Base-by-base conservation (phyloP, 1,140 invertebrate genomes). In the Drusus annulatus region DNA sequence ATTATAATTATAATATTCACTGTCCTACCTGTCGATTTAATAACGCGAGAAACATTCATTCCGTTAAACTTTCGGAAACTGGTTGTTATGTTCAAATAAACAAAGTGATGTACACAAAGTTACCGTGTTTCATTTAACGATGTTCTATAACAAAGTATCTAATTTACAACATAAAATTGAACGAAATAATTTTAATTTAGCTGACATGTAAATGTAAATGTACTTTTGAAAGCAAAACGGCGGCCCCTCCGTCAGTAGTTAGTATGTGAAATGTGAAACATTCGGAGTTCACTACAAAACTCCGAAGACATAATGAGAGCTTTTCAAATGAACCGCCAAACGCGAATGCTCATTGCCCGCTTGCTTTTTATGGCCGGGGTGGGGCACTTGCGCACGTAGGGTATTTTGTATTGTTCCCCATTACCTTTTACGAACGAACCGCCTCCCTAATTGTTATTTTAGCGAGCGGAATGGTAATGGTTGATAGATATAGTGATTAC, bases 321-420 rank as follows among this genome's bases (percentile, higher is more conserved):
- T 65, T 65, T 65, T 65, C 62, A 65, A 65, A 65, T 65, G 25
- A 28, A 65, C 62, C 62, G 28, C 62, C 62, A 65, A 65, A 65
- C 23, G 62, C 21, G 62, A 65, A 65, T 65, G 62, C 62, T 65
- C 62, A 65, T 65, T 65, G 62, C 62, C 62, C 62, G 62, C 10
- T 65, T 28, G 62, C 23, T 65, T 65, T 65, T 65, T 65, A 65
- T 28, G 25, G 28, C 23, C 28, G 21, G 15, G 19, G 60, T 25
- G 60, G 60, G 15, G 25, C 21, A 62, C 16, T 21, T 8, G 16
- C 21, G 60, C 60, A 63, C 60, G 60, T 63, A 63, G 60, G 60
- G 60, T 25, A 63, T 25, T 63, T 63, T 25, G 60, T 63, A 63
- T 63, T 63, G 60, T 63, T 63, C 31, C 60, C 60, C 60, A 63